Percentiles rank a stretch among this genome's conserved stretches.
phyloP scores from a whole-genome alignment of 2,888 invertebrate species.

The Scaptomyza reducta region DNA sequence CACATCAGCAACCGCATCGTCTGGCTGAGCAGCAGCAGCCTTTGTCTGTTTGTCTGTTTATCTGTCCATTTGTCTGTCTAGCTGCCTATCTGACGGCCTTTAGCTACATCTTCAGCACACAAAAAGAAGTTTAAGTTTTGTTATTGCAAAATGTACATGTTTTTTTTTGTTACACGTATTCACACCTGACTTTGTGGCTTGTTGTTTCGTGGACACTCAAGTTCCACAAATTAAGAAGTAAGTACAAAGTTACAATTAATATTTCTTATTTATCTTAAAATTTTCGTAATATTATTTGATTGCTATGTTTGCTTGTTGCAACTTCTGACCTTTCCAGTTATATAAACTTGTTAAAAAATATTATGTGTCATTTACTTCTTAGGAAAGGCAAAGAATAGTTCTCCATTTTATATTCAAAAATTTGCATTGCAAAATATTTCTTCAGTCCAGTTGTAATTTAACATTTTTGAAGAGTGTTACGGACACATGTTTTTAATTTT shows the following conservation, averaged over 20 bases:
- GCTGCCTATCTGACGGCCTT: constrained; percentile 57
- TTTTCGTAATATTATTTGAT: background rate
- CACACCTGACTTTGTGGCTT: constrained; percentile 51
- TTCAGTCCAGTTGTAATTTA: constrained; percentile 1
- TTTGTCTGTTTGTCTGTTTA: constrained; percentile 23
- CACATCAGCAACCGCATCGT: constrained; percentile 60
- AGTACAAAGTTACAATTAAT: background rate
- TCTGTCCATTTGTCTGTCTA: constrained; percentile 39
- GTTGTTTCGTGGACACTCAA: constrained; percentile 2
- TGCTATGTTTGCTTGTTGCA: background rate
- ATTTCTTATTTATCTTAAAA: background rate
- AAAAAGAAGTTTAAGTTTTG: constrained; percentile 40
- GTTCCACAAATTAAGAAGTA: background rate
- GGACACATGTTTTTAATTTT: constrained; percentile 14
- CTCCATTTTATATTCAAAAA: background rate
- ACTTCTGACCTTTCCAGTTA: background rate
- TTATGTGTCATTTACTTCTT: background rate
- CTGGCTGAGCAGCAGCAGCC: constrained; percentile 35
- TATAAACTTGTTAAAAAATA: background rate
- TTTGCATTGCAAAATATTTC: background rate
- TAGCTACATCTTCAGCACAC: constrained; percentile 44
- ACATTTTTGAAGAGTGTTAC: constrained; percentile 3
- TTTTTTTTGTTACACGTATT: constrained; percentile 52
- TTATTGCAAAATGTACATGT: constrained; percentile 69
- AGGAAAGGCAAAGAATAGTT: background rate